Evolutionary conservation across 2,888 invertebrate species (phyloP).

Genomic region (Campoplex capitator): DNA sequence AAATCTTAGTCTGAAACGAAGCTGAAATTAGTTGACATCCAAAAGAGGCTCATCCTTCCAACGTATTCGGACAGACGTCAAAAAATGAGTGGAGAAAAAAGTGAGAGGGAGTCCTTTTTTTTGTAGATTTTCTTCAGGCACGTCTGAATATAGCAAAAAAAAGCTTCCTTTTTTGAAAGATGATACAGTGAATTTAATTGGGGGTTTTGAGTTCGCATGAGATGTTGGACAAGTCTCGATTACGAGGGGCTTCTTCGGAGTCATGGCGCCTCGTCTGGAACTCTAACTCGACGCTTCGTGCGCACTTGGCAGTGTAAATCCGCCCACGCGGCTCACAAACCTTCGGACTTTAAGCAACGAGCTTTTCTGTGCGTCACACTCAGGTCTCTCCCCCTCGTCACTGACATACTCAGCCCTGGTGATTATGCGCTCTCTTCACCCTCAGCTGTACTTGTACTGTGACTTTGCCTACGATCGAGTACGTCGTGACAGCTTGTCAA

Average conservation of each 20-base stretch:
- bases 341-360: slow-evolving; percentile 44
- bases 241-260: slow-evolving; percentile 56
- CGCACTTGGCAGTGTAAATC: slow-evolving; percentile 65
- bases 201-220: neutral
- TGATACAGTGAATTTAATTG: slow-evolving; percentile 4
- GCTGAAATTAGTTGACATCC: neutral
- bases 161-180: neutral
- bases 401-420: slow-evolving; percentile 25
- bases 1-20: neutral
- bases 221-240: slow-evolving; percentile 44
- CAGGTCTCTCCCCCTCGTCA: slow-evolving; percentile 4
- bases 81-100: neutral
- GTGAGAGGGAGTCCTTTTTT: neutral
- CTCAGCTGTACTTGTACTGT: slow-evolving; percentile 14
- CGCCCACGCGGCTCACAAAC: slow-evolving; percentile 62
- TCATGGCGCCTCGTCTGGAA: slow-evolving; percentile 43
- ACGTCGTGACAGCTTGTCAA: slow-evolving; percentile 15
- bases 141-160: neutral
- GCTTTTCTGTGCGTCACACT: slow-evolving; percentile 65
- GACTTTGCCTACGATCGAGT: slow-evolving; percentile 3
- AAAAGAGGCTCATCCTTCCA: neutral
- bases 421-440: slow-evolving; percentile 47
- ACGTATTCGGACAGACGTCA: neutral
- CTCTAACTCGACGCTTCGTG: slow-evolving; percentile 37
- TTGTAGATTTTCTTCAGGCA: neutral